Conservation (phyloP, 2,113 vertebrate genomes). For the Planiliza haematocheilus region DNA sequence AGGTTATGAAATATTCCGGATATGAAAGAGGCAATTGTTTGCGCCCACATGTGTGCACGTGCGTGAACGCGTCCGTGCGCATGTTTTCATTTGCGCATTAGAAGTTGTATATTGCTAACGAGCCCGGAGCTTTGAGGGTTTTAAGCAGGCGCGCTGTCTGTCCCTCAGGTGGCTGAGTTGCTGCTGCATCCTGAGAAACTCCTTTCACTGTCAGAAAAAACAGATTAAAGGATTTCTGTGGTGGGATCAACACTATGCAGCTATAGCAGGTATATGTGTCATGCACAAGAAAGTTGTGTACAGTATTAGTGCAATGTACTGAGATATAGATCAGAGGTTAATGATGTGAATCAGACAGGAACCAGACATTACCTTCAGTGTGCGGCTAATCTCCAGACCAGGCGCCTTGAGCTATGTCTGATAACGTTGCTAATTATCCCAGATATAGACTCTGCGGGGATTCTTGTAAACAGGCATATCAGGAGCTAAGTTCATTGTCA, state of each 20-base stretch:
- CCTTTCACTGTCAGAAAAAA: slow-evolving; percentile 15
- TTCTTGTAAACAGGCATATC: slow-evolving; percentile 71
- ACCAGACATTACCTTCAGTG: slow-evolving; percentile 75
- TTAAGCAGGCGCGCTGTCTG: slow-evolving; percentile 16
- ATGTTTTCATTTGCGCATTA: slow-evolving; percentile 44
- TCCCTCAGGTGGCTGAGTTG: slow-evolving; percentile 5
- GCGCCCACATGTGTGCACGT: slow-evolving; percentile 14
- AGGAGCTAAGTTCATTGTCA: slow-evolving; percentile 59
- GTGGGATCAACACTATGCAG: slow-evolving; percentile 30
- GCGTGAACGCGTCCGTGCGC: slow-evolving; percentile 20
- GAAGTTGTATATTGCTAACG: slow-evolving; percentile 14
- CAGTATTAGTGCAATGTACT: slow-evolving; percentile 44
- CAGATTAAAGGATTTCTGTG: slow-evolving; percentile 17
- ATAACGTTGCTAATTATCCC: slow-evolving; percentile 75
- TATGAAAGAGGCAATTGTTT: slow-evolving; percentile 60
- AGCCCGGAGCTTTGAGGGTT: slow-evolving; percentile 20
- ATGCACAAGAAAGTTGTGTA: slow-evolving; percentile 40
- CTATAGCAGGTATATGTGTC: slow-evolving; percentile 39
- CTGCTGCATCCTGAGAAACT: slow-evolving; percentile 18
- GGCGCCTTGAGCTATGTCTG: slow-evolving; percentile 76
- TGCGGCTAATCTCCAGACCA: slow-evolving; percentile 73
- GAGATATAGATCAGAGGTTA: slow-evolving; percentile 79
- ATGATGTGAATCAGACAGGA: slow-evolving; percentile 83
- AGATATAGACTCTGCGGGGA: slow-evolving; percentile 57
- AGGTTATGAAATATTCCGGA: slow-evolving; percentile 49